Evolutionary conservation across 2,797 vertebrate species (phyloP), one percentile per base, ranked within the genome.

Genomic region (Melanogrammus aeglefinus): DNA sequence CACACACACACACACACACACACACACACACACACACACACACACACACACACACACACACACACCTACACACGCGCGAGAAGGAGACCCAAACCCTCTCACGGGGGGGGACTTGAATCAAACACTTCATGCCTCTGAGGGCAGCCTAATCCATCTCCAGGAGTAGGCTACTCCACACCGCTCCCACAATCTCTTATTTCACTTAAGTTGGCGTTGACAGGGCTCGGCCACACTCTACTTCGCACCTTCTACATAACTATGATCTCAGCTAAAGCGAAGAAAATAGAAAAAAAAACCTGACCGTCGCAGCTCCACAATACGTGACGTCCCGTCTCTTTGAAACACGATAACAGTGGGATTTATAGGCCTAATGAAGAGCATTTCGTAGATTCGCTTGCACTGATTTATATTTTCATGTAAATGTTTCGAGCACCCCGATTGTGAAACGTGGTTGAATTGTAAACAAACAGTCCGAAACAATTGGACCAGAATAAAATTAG

Each of bases 141-240:
- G 81, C 21, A 33, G 27, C 73, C 47, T 78, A 74, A 74, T 85
- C 72, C 84, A 66, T 81, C 81, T 75, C 81, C 4, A 5, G 1
- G 7, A 24, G 57, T 3, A n/a, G n/a, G n/a, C n/a, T n/a, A 63
- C 76, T 57, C 47, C 72, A 76, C 78, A 77, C 66, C 73, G 36
- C 80, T 63, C 82, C 75, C 75, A 63, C 66, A 74, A 77, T 83
- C 84, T 89, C 86, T 89, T 82, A 90, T 92, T 92, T 92, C 89
- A 88, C 86, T 88, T 87, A 74, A 78, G 79, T 78, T 73, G 69
- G 85, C 47, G 90, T 83, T 85, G 88, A 89, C 85, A 84, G 81
- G 72, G 47, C 71, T 27, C 24, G 76, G 77, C 88, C 77, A 82
- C 78, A 77, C 73, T 13, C 84, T 83, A 86, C 80, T 75, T 82